These are phyloP conservation scores for Istiophorus platypterus DNA, from an alignment of 2,113 vertebrate species.

Conservation along the genomic window DNA sequence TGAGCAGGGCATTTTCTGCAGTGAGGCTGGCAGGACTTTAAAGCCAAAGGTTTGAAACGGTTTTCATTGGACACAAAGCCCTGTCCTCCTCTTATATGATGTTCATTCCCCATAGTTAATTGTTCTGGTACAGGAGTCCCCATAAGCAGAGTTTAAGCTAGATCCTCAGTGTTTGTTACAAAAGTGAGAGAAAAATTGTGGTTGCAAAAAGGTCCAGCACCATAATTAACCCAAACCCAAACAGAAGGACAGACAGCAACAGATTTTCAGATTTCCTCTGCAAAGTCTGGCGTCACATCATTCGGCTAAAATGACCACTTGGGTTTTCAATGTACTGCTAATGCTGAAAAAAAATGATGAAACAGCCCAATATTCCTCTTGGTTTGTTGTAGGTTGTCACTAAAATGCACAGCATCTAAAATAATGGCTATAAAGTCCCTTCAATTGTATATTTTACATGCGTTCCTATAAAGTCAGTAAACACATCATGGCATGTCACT, in stretches of 20 bases:
- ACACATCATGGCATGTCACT: background rate
- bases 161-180: background rate
- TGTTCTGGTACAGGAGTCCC: background rate
- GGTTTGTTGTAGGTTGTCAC: background rate
- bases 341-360: background rate
- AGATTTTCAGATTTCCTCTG: constrained; percentile 41
- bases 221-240: constrained; percentile 44
- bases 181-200: constrained; percentile 10
- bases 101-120: constrained; percentile 8
- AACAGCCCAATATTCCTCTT: background rate
- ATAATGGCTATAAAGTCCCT: background rate
- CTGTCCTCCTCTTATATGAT: constrained; percentile 36
- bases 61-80: constrained; percentile 56
- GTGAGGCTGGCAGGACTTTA: constrained; percentile 53
- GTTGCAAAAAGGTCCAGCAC: background rate
- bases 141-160: background rate
- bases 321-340: background rate
- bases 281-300: constrained; percentile 29
- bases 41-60: constrained; percentile 44
- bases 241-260: constrained; percentile 48
- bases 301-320: constrained; percentile 8
- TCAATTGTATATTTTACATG: background rate
- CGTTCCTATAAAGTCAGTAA: background rate
- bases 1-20: constrained; percentile 18
- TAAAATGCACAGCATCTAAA: constrained; percentile 1